Base-by-base conservation (phyloP, 2,888 invertebrate genomes). In the Phalera bucephala region DNA sequence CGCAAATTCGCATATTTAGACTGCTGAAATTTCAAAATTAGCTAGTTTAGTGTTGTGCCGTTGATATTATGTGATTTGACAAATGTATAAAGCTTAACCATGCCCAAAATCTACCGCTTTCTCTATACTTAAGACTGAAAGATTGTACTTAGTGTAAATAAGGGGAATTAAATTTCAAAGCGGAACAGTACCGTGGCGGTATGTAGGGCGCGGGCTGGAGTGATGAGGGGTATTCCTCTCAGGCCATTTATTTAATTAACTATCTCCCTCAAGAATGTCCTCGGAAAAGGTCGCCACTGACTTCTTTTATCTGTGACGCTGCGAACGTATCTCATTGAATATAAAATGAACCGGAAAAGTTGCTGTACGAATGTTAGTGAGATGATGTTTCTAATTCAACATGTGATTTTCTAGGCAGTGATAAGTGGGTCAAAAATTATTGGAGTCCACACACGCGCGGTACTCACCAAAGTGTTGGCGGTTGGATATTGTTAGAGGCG, bases 191-290 rank as follows among this genome's bases (percentile, higher is more conserved):
- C 49, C 7, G 46, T 52, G 45, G 22, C 31, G 41, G 31, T 55
- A 55, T 56, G 47, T 57, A 52, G 56, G 66, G 59, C 58, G 58
- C 45, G 48, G 54, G 43, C 45, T 49, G 62, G 57, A 72, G 51
- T 61, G 62, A 74, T 68, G 66, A 59, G 64, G 55, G 60, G 54
- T 55, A 60, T n/a, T 57, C 59, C 54, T 61, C 59, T 55, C 56
- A 45, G 56, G 44, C 65, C 69, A 77, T 78, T 74, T 76, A 76
- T 75, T 67, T 77, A 77, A 79, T 76, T 75, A 79, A 73, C 75
- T 71, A 72, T 72, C 71, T 69, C 54, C 51, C 55, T 51, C 43
- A 46, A 56, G 52, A 60, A 61, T 57, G 57, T 57, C 42, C 32
- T 12, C 21, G 36, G 43, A 36, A 45, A 49, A 59, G 59, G 61